These are phyloP conservation scores for Mesorhabditis spiculigera DNA, from an alignment of 2,888 invertebrate genomes.

Conservation along the genomic window DNA sequence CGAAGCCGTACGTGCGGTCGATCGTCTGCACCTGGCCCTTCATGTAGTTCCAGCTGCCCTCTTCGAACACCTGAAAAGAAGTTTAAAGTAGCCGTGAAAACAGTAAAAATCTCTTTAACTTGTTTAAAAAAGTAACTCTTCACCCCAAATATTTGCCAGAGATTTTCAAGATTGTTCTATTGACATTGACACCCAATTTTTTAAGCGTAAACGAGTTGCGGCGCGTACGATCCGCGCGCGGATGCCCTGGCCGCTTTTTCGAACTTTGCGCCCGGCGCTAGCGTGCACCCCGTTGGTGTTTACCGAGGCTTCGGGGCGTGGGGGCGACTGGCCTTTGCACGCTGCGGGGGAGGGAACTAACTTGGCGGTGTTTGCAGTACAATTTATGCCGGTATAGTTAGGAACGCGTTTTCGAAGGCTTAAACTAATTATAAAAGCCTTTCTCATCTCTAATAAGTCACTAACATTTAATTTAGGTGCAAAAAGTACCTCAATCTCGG, in stretches of 20 bases:
- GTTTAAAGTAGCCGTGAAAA: background rate
- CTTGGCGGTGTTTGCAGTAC: background rate
- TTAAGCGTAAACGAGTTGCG: no score
- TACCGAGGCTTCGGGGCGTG: no score
- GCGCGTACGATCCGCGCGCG: no score
- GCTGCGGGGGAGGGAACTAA: background rate
- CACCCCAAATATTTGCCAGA: no score
- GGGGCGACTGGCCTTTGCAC: background rate
- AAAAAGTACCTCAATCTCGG: conserved; percentile 37
- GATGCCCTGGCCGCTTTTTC: no score
- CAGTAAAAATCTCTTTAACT: no score
- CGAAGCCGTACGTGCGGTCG: conserved; percentile 40
- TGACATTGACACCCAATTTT: no score
- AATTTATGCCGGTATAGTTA: background rate
- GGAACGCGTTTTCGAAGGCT: background rate
- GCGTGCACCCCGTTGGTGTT: no score
- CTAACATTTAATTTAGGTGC: background rate
- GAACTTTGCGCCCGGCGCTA: no score
- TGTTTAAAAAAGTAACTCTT: no score
- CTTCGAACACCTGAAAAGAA: conserved; percentile 36
- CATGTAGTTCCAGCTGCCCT: conserved; percentile 43
- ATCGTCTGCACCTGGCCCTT: conserved; percentile 43
- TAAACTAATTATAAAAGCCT: background rate
- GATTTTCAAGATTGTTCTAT: no score
- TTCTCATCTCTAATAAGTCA: background rate